A percentile compares a stretch with the other conserved stretches of the same genome.
phyloP scores from a whole-genome alignment of 2,797 vertebrate genomes.

The Rallus crepitans region DNA sequence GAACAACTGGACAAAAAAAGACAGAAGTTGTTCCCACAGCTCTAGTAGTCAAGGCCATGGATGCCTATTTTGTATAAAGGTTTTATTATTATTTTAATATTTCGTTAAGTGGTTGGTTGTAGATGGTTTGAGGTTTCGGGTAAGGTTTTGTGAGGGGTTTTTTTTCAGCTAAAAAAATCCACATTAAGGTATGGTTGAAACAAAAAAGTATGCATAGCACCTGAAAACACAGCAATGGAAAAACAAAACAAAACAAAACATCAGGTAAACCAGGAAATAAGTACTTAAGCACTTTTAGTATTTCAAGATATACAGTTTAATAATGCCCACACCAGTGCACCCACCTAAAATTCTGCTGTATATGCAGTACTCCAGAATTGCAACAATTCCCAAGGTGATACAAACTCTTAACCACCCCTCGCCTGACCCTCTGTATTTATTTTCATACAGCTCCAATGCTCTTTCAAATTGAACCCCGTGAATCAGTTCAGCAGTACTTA shows the following conservation, averaged over 20 bases:
- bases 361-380: background rate
- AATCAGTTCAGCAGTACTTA: background rate
- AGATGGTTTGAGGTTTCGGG: fast-evolving
- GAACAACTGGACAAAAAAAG: background rate
- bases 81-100: background rate
- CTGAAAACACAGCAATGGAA: background rate
- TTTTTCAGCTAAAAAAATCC: background rate
- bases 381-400: background rate
- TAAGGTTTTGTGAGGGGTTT: no score
- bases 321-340: background rate
- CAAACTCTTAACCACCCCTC: background rate
- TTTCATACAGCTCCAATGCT: background rate
- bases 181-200: background rate
- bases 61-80: background rate
- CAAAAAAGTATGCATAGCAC: background rate
- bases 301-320: background rate
- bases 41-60: background rate
- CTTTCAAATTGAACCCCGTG: background rate
- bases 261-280: background rate
- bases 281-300: background rate
- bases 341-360: background rate
- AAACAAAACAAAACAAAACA: background rate
- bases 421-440: background rate
- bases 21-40: background rate
- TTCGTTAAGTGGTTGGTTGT: background rate